These are phyloP conservation scores for Euzophera pinguis DNA, from an alignment of 2,888 invertebrate species.

Conservation along the genomic window DNA sequence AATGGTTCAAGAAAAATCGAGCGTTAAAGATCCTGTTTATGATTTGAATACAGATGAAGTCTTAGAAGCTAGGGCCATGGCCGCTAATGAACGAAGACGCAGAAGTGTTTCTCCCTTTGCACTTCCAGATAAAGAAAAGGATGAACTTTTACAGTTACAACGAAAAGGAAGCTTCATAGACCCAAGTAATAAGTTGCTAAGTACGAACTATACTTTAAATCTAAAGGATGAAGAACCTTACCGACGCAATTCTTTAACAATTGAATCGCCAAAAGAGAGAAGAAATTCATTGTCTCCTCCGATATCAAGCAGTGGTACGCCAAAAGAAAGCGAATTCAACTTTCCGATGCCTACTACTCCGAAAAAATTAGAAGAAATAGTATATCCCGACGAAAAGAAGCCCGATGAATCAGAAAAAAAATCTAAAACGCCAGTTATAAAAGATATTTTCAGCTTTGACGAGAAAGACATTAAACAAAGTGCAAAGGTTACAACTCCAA, in stretches of 20 bases:
- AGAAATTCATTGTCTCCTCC: constrained; percentile 50
- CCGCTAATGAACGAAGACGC: constrained; percentile 66
- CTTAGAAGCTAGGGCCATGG: constrained; percentile 63
- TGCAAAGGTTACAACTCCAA: constrained; percentile 35
- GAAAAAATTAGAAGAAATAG: constrained; percentile 58
- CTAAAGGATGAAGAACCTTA: constrained; percentile 61
- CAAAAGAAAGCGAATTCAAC: constrained; percentile 53
- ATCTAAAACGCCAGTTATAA: constrained; percentile 46
- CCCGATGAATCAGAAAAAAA: constrained; percentile 30
- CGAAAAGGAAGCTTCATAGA: constrained; percentile 74
- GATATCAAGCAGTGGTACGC: constrained; percentile 45
- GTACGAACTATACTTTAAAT: constrained; percentile 61
- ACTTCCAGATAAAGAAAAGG: constrained; percentile 64
- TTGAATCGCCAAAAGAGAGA: constrained; percentile 43
- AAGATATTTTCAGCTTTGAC: constrained; percentile 55
- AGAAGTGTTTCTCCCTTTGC: constrained; percentile 77
- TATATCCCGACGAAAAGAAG: constrained; percentile 55
- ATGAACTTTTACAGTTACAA: constrained; percentile 50
- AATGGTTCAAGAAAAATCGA: constrained; percentile 60
- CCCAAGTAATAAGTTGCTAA: constrained; percentile 68
- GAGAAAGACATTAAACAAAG: constrained; percentile 46
- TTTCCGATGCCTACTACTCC: constrained; percentile 53
- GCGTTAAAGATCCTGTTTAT: constrained; percentile 66
- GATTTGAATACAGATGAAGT: constrained; percentile 69
- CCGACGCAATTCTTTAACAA: constrained; percentile 55